A percentile compares a stretch with the other conserved stretches of the same genome.
Conservation (phyloP, 2,113 vertebrate genomes). For the Numida meleagris region DNA sequence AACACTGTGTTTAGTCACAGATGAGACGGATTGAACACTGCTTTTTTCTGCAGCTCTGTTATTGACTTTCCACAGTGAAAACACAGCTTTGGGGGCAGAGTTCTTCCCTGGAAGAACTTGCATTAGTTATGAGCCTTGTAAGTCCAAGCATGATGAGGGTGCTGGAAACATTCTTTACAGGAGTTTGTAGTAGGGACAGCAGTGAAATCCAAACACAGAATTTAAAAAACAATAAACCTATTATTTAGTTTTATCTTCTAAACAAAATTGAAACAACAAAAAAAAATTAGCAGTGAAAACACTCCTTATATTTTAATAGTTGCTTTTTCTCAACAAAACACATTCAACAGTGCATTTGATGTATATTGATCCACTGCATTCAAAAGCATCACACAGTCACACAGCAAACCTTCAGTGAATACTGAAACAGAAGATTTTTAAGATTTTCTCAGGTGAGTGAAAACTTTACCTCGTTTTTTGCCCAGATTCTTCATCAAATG, state of each 20-base stretch:
- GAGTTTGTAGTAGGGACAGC: not conserved
- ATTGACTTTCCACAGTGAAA: slow-evolving; percentile 29
- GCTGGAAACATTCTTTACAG: not conserved
- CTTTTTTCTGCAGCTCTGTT: slow-evolving; percentile 3
- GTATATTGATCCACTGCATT: not conserved
- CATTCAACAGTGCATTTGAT: not conserved
- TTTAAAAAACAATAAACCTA: not conserved
- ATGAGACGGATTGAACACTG: not conserved
- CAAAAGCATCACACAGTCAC: not conserved
- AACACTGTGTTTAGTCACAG: slow-evolving; percentile 2
- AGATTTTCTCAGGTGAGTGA: not conserved
- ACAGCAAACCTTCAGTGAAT: not conserved
- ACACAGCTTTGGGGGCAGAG: not conserved
- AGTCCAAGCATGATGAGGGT: not conserved
- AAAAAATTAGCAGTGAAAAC: not conserved
- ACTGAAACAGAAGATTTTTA: not conserved
- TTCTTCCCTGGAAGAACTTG: not conserved
- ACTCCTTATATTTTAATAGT: not conserved
- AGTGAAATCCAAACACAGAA: not conserved
- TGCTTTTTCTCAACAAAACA: not conserved
- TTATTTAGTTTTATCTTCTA: not conserved
- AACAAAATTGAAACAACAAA: not conserved
- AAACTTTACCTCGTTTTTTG: not conserved
- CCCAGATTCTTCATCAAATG: not conserved
- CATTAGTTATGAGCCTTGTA: not conserved